Base-by-base conservation (phyloP, 2,797 vertebrate genomes). In the Onychomys arenicola region DNA sequence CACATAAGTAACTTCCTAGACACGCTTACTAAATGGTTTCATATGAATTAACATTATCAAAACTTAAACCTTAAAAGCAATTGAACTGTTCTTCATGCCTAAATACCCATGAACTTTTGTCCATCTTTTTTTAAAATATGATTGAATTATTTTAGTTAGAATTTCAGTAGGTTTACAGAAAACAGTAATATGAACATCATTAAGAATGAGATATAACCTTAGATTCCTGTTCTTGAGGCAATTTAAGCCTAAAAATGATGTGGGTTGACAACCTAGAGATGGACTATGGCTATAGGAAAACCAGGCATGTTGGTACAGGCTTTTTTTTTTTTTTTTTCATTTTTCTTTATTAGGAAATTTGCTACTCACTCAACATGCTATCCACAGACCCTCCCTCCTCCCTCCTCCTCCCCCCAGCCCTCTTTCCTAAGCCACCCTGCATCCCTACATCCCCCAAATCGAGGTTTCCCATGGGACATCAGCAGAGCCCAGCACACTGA, bases 11-110 rank as follows among this genome's bases (percentile, higher is more conserved):
- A 43, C 7, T 52, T 93, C 27, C 67, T 78, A 14, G 23, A 67
- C 49, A 77, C 63, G 49, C 67, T 92, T 94, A 90, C 43, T 80
- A 82, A 97, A 67, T 80, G 8, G 17, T 57, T 5, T 91, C 80
- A 16, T 65, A 43, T 75, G 12, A 96, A 65, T 71, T 52, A 91
- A 59, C 80, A 19, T 34, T 57, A 55, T 9, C 16, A 81, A 71
- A 89, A n/a, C 69, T 57, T 57, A 87, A 92, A 37, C 9, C 40
- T 57, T 29, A 46, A 90, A 71, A 71, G 1, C 29, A 76, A 3
- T 76, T 17, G 6, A 4, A 52, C 3, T 32, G 19, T 76, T 59
- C 29, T 75, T 55, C 23, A 34, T 73, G 59, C 78, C 25, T 85
- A 46, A 67, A 61, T 75, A 34, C 4, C 59, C 55, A 37, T 78